Percentiles rank a stretch among this genome's conserved stretches.
Conservation (phyloP, 2,888 invertebrate genomes). For the Hyposoter dolosus region DNA sequence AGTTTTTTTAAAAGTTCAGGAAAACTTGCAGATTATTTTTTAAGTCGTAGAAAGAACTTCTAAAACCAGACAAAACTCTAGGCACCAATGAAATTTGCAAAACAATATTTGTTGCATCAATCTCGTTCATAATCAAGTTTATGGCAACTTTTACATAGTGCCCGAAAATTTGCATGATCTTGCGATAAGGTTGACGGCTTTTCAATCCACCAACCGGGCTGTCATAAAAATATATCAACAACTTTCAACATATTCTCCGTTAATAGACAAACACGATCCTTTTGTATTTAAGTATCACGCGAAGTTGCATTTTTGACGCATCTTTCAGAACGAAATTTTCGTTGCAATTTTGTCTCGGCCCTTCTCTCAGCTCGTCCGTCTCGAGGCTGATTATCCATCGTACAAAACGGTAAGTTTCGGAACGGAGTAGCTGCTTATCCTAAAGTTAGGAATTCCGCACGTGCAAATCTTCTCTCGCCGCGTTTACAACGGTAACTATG, state of each 20-base stretch:
- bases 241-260: neutral
- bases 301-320: neutral
- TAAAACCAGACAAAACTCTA: too few species aligned
- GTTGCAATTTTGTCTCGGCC: neutral
- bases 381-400: constrained; percentile 22
- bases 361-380: neutral
- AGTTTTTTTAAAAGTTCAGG: neutral
- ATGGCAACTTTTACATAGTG: too few species aligned
- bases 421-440: constrained; percentile 9
- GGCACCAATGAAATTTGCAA: too few species aligned
- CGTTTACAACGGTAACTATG: constrained; percentile 26
- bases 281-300: neutral
- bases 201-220: neutral
- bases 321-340: neutral
- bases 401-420: constrained; percentile 13
- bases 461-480: neutral
- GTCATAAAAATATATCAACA: neutral
- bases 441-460: constrained; percentile 36
- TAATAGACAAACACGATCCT: neutral
- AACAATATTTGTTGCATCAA: neutral
- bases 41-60: too few species aligned
- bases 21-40: neutral
- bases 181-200: neutral
- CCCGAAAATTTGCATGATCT: neutral
- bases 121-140: too few species aligned